Evolutionary conservation across 2,888 invertebrate genomes (phyloP), one percentile per base, ranked within the genome.

Genomic region (Poecilus cupreus): DNA sequence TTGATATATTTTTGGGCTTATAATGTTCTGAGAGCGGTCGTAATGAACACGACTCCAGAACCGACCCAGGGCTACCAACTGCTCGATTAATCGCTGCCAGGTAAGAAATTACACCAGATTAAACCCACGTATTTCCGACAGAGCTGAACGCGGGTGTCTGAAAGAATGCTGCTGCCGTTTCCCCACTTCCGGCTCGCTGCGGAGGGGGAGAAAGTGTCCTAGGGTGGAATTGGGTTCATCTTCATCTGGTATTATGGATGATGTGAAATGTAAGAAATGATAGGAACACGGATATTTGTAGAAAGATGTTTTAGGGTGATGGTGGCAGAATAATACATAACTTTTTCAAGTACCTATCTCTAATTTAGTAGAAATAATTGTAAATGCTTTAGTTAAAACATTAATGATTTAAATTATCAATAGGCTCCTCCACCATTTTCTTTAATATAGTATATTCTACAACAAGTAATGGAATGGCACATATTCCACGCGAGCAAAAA

Each of bases 41-140:
- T 46, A 46, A 72, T 46, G 46, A 72, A 72, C 43, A 24, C 37
- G 39, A 43, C 13, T 24, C 20, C 24, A 18, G 54, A 64, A 57
- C 32, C 13, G 37, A 22, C 13, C 39, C 68, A 68, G 37, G 13
- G 18, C 24, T 72, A 46, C 43, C 72, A 72, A 72, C 46, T 46
- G 72, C 32, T 51, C 70, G 79, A 79, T 79, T 79, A 79, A 79
- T 79, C 79, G 24, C 26, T 79, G 79, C 39, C 79, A 79, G 79
- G 79, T 79, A 79, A 79, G 79, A 70, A 51, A 79, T 79, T 79
- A 79, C 79, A 13, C 49, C 24, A 70, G 79, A 79, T 79, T 79
- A 70, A 68, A 60, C 20, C 64, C 68, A 70, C 49, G 49, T 68
- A 43, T 70, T 68, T 70, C 51, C 49, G 75, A 8, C 32, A 32